Evolutionary conservation across 2,888 invertebrate genomes (phyloP), one percentile per base, ranked within the genome.

Genomic region (Ochropleura leucogaster): DNA sequence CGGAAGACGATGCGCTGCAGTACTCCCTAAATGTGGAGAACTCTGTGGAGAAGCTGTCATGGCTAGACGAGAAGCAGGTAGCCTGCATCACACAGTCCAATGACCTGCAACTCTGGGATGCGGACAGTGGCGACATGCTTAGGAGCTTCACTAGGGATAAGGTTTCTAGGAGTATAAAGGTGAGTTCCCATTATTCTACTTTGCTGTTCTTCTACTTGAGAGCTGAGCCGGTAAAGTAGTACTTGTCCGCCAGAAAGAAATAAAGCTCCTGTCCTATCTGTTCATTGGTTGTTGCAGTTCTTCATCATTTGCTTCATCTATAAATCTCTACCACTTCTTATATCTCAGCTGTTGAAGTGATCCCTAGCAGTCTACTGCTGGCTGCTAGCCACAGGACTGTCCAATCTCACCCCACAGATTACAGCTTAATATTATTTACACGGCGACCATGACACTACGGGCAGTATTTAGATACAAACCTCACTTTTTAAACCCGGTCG

Each of bases 1-100:
- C 93, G 0, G 99, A 99, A 94, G 98, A 98, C 74, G 98, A 98
- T 87, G 99, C 99, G 0, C 94, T 99, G 4, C 94, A 95, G 18
- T 97, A 97, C 87, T 98, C 98, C 0, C 95, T 98, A 47, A 99
- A 99, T 90, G 97, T 98, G 0, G 98, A 98, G 89, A 98, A 98
- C 77, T 98, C 98, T 18, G 97, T 99, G 70, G 98, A 97, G 82
- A 97, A 96, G 82, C 86, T 98, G 3, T 91, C 95, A 20, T 98
- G 98, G 97, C 93, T 96, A 81, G 91, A 92, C 20, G 93, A 93
- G 30, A 91, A 90, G 63, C 90, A 88, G 59, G 85, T 98, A 10
- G 97, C 97, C 44, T 98, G 98, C 88, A 95, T 98, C 55, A 98
- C 98, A 0, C 97, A 98, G 90, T 97, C 97, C 18, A 97, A 97